phyloP scores from a whole-genome alignment of 2,888 invertebrate species.

The Anagyrus pseudococci region DNA sequence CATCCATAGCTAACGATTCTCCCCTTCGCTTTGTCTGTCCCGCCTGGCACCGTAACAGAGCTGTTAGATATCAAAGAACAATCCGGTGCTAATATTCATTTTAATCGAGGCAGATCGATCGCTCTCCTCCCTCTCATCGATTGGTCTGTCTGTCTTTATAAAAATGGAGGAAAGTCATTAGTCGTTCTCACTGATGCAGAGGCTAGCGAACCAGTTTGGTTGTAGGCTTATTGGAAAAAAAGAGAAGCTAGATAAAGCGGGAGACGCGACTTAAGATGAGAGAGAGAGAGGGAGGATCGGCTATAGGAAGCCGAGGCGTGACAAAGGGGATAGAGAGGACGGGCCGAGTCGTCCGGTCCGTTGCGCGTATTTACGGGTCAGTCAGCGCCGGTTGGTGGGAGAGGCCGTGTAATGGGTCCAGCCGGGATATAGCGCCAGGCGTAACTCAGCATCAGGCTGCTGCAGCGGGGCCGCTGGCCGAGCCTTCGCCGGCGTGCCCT shows the following conservation, averaged over 20 bases:
- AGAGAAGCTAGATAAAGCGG: background rate
- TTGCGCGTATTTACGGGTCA: constrained; percentile 50
- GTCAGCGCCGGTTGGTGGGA: constrained; percentile 10
- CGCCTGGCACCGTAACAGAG: too few relatives aligned
- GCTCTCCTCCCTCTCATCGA: too few relatives aligned
- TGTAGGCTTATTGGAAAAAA: background rate
- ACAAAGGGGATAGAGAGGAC: background rate
- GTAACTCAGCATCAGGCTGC: constrained; percentile 60
- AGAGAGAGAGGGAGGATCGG: constrained; percentile 6
- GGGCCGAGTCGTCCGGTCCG: background rate
- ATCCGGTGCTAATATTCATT: too few relatives aligned
- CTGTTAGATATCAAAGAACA: too few relatives aligned
- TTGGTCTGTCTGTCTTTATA: too few relatives aligned
- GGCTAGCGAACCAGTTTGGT: too few relatives aligned
- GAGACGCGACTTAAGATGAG: background rate
- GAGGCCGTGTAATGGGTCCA: constrained; percentile 51
- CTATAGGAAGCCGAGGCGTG: background rate
- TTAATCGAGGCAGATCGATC: too few relatives aligned
- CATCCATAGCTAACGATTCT: too few relatives aligned
- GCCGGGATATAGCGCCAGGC: constrained; percentile 57
- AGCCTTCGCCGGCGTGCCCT: too few relatives aligned
- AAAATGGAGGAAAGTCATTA: too few relatives aligned
- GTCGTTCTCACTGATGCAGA: too few relatives aligned
- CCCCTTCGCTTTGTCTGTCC: too few relatives aligned
- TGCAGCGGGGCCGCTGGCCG: constrained; percentile 29